Base-by-base conservation (phyloP, 1,140 invertebrate genomes). In the Chrysoperla carnea region DNA sequence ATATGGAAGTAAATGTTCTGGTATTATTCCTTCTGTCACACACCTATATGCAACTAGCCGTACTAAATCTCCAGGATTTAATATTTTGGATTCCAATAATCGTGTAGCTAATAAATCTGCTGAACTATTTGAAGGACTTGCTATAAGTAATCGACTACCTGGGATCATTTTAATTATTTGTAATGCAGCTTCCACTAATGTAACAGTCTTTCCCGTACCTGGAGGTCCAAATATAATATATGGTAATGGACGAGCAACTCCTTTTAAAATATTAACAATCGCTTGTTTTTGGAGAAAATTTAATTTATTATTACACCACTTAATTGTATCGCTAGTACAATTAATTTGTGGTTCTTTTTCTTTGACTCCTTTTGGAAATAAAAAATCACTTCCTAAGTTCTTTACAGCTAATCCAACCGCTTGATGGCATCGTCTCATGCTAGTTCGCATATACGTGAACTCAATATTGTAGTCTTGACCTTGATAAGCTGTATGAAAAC, bases 211-310 rank as follows among this genome's bases (percentile, higher is more conserved):
- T 0, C 84, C 84, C 1, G 82, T 85, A 33, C 81, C 83, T 31
- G 84, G 83, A 28, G 83, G 82, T 3, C 84, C 83, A 61, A 81
- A 83, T 29, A 88, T 61, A 37, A 88, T 68, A 46, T 84, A 86
- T 1, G 84, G 82, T 6, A 73, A 59, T 4, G 79, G 78, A 12
- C 70, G 56, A 9, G 67, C 62, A 6, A 63, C 56, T 29, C 66
- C 68, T 31, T 60, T 46, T 1, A 82, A 50, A 39, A 84, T 76
- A 48, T 78, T 70, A 36, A 61, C 50, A 1, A 85, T 72, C 4
- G 82, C 81, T 49, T 69, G 58, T 46, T 64, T 65, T 52, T 81
- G 79, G 47, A 76, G 70, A 2, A 57, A 52, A 61, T 85, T 85
- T 1, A 94, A 61, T 11, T 51, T 57, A 44, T 61, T 52, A 58